Conservation (phyloP, 2,113 vertebrate genomes). For the Polypterus bichir region DNA sequence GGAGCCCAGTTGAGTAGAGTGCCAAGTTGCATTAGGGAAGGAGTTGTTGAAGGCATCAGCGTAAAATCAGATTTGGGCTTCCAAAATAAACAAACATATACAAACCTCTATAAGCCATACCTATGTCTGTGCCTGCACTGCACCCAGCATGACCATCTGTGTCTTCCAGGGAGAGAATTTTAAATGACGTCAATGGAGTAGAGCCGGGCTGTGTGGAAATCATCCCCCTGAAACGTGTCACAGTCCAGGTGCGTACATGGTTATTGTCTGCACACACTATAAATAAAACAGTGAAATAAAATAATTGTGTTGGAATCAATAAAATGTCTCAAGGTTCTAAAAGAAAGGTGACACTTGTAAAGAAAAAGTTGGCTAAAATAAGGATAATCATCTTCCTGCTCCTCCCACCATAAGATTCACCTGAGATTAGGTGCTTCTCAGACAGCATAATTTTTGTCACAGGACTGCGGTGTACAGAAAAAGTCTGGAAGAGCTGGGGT, state of each 20-base stretch:
- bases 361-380: neutral
- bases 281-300: neutral
- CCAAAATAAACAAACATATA: neutral
- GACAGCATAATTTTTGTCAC: slow-evolving; percentile 87
- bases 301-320: no score
- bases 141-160: slow-evolving; percentile 62
- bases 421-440: slow-evolving; percentile 78
- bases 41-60: neutral
- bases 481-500: slow-evolving; percentile 85
- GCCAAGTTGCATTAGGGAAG: neutral
- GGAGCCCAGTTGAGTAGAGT: no score
- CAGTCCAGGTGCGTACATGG: slow-evolving; percentile 81
- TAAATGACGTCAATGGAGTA: slow-evolving; percentile 78
- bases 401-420: slow-evolving; percentile 20
- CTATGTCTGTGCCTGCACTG: slow-evolving; percentile 69
- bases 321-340: neutral
- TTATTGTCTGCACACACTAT: slow-evolving; percentile 84
- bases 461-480: slow-evolving; percentile 78
- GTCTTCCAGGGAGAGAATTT: slow-evolving; percentile 73
- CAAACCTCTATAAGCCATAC: slow-evolving; percentile 23
- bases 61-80: neutral
- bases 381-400: neutral
- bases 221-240: slow-evolving; percentile 82
- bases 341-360: no score
- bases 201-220: slow-evolving; percentile 86